Percentiles rank a stretch among this genome's conserved stretches.
Evolutionary conservation across 2,113 vertebrate genomes (phyloP).

Genomic region (Falco punctatus): DNA sequence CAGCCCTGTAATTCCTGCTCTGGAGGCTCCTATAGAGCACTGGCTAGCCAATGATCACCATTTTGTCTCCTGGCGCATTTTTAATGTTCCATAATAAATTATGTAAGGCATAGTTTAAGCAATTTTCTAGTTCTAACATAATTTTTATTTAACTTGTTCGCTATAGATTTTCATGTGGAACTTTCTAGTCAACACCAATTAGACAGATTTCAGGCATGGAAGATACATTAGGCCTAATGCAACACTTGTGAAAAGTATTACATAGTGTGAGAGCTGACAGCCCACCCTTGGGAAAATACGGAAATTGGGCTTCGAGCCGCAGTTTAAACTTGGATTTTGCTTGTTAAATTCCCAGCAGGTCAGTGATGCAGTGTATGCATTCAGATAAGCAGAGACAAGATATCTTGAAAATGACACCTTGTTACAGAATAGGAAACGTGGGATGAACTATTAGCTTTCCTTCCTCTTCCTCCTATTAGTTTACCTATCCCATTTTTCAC

Average conservation of each 20-base stretch:
- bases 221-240: not conserved
- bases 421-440: not conserved
- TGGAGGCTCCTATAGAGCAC: not conserved
- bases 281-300: slow-evolving; percentile 24
- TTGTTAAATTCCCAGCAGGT: slow-evolving; percentile 50
- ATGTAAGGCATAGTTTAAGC: not conserved
- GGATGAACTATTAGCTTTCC: not conserved
- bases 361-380: not conserved
- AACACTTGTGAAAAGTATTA: slow-evolving; percentile 18
- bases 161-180: not conserved
- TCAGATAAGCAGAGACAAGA: slow-evolving; percentile 8
- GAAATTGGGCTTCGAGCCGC: not conserved
- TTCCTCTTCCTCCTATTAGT: not conserved
- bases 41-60: accelerated
- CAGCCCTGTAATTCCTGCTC: not conserved
- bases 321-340: slow-evolving; percentile 41
- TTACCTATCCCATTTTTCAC: not conserved
- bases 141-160: not conserved
- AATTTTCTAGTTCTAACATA: not conserved
- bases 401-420: slow-evolving; percentile 28
- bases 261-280: slow-evolving; percentile 27
- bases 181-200: not conserved
- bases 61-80: not conserved
- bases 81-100: not conserved
- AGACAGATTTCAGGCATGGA: not conserved